Conservation (phyloP, 2,888 invertebrate species). For the Xylota sylvarum region DNA sequence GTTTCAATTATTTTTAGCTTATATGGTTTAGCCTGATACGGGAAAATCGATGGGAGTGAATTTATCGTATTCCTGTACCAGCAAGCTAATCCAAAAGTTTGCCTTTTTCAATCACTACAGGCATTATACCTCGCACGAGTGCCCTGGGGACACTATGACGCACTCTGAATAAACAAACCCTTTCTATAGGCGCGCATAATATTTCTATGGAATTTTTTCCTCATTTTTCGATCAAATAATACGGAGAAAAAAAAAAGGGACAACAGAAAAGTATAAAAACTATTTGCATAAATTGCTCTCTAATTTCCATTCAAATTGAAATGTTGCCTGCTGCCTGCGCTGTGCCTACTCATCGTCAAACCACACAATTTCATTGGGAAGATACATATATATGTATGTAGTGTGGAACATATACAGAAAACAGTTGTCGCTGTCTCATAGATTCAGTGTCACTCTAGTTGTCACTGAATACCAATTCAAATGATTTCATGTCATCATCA, state of each 20-base stretch:
- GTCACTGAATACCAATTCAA: slow-evolving; percentile 52
- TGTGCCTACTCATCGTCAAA: neutral
- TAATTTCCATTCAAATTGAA: slow-evolving; percentile 70
- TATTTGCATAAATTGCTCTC: slow-evolving; percentile 58
- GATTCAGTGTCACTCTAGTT: slow-evolving; percentile 46
- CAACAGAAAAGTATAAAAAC: slow-evolving; percentile 15
- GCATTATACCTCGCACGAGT: neutral
- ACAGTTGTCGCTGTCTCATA: slow-evolving; percentile 45
- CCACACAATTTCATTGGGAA: slow-evolving; percentile 44
- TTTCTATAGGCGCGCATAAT: neutral
- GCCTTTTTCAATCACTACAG: neutral
- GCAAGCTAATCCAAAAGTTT: neutral
- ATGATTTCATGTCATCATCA: slow-evolving; percentile 65
- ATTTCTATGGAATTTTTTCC: neutral
- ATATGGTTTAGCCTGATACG: neutral
- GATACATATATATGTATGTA: too few species aligned
- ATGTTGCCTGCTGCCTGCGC: slow-evolving; percentile 1
- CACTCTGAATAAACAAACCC: neutral
- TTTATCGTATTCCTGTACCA: neutral
- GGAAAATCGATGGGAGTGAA: neutral
- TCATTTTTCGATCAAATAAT: neutral
- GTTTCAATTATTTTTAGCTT: neutral
- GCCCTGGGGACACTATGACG: neutral
- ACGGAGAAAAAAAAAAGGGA: neutral
- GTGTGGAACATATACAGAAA: neutral